A percentile compares a stretch with the other conserved stretches of the same genome.
These are phyloP conservation scores for Spheniscus humboldti DNA, from an alignment of 2,797 vertebrate species.

Conservation along the genomic window DNA sequence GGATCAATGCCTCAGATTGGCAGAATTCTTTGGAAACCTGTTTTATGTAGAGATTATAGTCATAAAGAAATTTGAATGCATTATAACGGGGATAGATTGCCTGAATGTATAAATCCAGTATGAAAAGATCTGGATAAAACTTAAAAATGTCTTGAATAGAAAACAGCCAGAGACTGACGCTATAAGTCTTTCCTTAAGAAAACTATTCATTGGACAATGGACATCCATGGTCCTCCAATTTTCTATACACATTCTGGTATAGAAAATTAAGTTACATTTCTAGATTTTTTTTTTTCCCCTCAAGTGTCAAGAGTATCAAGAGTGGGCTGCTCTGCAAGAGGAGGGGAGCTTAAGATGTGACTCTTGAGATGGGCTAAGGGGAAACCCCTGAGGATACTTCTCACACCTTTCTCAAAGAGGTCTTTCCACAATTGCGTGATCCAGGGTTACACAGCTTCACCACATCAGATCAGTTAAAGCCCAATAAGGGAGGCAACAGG, in stretches of 20 bases:
- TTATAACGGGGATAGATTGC: not conserved
- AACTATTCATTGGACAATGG: not conserved
- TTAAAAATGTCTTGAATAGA: not conserved
- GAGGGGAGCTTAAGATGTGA: rapidly evolving
- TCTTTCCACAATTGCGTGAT: not conserved
- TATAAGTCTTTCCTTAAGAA: not conserved
- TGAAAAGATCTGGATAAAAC: not conserved
- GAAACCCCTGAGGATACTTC: not conserved
- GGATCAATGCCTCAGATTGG: not conserved
- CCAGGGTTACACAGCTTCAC: not conserved
- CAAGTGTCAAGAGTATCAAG: not conserved
- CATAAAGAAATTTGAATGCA: not conserved
- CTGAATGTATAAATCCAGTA: not conserved
- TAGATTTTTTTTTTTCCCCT: not conserved
- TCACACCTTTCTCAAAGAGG: not conserved
- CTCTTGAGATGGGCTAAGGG: not conserved
- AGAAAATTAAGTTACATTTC: not conserved
- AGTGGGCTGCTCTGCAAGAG: not conserved
- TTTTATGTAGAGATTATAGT: not conserved
- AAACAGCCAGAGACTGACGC: not conserved
- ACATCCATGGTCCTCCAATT: not conserved
- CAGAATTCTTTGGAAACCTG: not conserved
- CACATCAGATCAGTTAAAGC: not conserved
- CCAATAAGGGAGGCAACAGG: not conserved
- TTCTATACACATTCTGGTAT: not conserved